Conservation (phyloP, 1,140 invertebrate genomes). For the Eriosoma lanigerum region DNA sequence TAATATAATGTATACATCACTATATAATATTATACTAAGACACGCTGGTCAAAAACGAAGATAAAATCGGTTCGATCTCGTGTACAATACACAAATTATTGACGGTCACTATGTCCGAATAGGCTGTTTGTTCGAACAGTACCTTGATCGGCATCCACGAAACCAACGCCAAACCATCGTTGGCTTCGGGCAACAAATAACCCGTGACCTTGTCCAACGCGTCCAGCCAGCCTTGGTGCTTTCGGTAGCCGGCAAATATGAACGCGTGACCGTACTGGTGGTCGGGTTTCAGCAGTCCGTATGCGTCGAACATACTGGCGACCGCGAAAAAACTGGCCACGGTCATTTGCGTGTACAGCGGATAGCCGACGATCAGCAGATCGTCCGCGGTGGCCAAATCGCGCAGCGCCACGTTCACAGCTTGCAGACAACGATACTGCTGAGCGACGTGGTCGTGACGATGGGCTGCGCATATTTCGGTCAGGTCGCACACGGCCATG, state of each 20-base stretch:
- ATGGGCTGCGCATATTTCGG: neutral
- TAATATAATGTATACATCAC: too few relatives aligned
- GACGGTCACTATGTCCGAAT: neutral
- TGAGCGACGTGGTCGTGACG: neutral
- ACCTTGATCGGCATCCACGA: slow-evolving; percentile 26
- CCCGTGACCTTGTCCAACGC: neutral
- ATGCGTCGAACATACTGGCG: slow-evolving; percentile 18
- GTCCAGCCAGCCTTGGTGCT: neutral
- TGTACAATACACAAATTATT: slow-evolving; percentile 23
- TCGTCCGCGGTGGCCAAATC: neutral
- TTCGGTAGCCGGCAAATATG: neutral
- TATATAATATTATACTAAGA: neutral
- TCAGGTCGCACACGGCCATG: slow-evolving; percentile 2
- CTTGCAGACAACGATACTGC: neutral
- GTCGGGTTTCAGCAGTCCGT: neutral
- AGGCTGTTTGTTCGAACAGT: neutral
- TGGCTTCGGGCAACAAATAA: neutral
- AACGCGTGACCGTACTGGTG: neutral
- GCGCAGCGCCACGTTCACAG: neutral
- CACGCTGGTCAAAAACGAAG: neutral
- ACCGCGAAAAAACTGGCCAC: slow-evolving; percentile 7
- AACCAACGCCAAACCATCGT: neutral
- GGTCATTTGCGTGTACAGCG: slow-evolving; percentile 3
- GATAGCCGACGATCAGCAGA: neutral
- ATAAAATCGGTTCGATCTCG: neutral